Evolutionary conservation across 2,113 vertebrate species (phyloP).

Genomic region (Malurus cyaneus): DNA sequence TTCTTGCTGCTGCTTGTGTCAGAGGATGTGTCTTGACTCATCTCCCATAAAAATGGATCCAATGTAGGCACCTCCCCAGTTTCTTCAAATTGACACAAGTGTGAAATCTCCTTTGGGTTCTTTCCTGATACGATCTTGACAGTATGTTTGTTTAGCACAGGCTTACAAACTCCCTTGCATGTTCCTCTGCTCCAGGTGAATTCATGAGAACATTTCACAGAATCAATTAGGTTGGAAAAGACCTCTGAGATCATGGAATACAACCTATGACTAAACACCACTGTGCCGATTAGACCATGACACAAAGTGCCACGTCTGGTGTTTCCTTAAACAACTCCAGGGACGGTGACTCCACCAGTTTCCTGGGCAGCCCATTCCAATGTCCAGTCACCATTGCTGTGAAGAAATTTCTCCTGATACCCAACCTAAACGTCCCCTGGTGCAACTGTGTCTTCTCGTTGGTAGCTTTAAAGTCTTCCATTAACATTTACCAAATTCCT

Average conservation of each 20-base stretch:
- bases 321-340: not conserved
- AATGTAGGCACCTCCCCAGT: not conserved
- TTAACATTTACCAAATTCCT: not conserved
- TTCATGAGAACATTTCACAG: not conserved
- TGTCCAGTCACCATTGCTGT: too few relatives aligned
- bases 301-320: accelerated
- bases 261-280: not conserved
- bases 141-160: accelerated
- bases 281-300: accelerated
- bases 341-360: not conserved
- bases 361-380: not conserved
- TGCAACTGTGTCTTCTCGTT: not conserved
- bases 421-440: not conserved
- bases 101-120: not conserved
- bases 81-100: not conserved
- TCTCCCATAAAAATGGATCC: not conserved
- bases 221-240: not conserved
- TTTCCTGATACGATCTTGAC: accelerated
- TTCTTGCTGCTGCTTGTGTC: not conserved
- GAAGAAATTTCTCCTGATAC: not conserved
- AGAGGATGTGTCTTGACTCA: not conserved
- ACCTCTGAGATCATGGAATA: too few relatives aligned
- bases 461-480: not conserved
- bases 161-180: not conserved
- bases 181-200: not conserved